Evolutionary conservation across 2,113 vertebrate genomes (phyloP).

Genomic region (Pseudorhombus dupliciocellatus): DNA sequence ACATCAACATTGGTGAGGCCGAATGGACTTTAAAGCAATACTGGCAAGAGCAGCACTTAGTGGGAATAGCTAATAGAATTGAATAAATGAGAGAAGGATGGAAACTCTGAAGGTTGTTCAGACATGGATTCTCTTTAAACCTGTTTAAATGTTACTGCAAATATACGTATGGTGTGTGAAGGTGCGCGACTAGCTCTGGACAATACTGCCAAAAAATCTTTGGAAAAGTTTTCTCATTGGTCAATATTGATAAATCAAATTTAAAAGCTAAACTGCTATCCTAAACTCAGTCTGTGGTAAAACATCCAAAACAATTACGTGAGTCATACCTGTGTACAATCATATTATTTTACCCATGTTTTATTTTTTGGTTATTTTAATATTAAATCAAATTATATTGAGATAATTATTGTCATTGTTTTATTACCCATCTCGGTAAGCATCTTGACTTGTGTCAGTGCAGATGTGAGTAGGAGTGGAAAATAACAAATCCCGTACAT

Average conservation of each 20-base stretch:
- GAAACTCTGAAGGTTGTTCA: background rate
- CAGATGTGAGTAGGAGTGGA: background rate
- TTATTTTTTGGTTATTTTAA: background rate
- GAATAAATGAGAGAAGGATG: constrained; percentile 24
- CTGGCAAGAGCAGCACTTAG: constrained; percentile 44
- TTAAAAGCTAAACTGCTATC: too few species aligned
- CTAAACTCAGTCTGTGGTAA: too few species aligned
- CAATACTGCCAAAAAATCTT: too few species aligned
- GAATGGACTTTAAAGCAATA: constrained; percentile 30
- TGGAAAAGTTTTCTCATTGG: too few species aligned
- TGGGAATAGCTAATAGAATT: constrained; percentile 32
- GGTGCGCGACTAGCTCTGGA: background rate
- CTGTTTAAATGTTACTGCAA: background rate
- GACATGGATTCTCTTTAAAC: background rate
- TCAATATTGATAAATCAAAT: too few species aligned
- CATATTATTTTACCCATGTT: too few species aligned
- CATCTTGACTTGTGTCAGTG: background rate
- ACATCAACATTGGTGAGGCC: constrained; percentile 26
- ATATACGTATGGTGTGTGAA: background rate
- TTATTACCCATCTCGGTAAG: background rate
- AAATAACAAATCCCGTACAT: background rate
- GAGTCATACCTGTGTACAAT: too few species aligned
- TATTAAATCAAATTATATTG: background rate
- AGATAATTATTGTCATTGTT: background rate
- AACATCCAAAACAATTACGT: too few species aligned